Base-by-base conservation (phyloP, 2,888 invertebrate genomes). In the Leucoma salicis region DNA sequence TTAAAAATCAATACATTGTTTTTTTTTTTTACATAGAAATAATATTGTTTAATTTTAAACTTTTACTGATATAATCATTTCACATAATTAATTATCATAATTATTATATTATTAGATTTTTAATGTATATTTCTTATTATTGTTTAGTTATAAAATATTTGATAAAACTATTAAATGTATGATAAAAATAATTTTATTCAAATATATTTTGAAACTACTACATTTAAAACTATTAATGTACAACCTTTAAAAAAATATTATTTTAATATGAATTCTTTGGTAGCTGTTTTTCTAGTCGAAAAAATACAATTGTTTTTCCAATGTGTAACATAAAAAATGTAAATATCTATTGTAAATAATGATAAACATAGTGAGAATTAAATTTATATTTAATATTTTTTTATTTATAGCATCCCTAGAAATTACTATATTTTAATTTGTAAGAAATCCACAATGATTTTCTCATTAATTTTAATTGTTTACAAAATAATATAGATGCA, bases 241-340 rank as follows among this genome's bases (percentile, higher is more conserved):
- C 18, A 18, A 7, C 3, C 4, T 18, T 18, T 18, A 5, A 62
- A 37, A 7, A 42, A 44, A 56, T 53, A 57, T 67, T 62, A 31
- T 49, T 53, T 49, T 54, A 49, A 49, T 58, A 58, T 49, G 50
- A 57, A 42, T 59, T 66, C 53, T 46, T 73, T 70, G n/a, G 67
- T 66, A 66, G 53, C 49, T n/a, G n/a, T 8, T 62, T 70, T 71
- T 66, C 57, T 68, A 68, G 63, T 58, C 54, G 40, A 49, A 62
- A n/a, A 50, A 62, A 52, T 60, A 67, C 57, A 1, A 15, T 38
- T 37, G 33, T 13, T 39, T 28, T 42, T n/a, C n/a, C 10, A 31
- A 40, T 36, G 25, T 53, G 45, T 57, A 54, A 43, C 25, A 49
- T 51, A 51, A 35, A 50, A 35, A 53, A 29, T 66, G 66, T 66